Percentiles rank a stretch among this genome's conserved stretches.
Conservation (phyloP, 23 tunicate species). For the Oikopleura vanhoeffeni region DNA sequence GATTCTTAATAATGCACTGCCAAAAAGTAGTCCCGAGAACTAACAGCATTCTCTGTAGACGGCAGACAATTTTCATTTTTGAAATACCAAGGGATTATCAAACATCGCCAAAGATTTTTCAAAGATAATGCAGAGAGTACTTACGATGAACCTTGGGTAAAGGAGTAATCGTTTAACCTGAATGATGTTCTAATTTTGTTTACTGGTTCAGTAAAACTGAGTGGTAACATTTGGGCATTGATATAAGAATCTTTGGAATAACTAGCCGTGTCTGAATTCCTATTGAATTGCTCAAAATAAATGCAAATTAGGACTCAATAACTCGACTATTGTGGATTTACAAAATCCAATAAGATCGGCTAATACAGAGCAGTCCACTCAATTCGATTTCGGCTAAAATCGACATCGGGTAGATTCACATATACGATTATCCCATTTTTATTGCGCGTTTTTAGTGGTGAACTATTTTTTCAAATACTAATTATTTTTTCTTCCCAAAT, state of each 20-base stretch:
- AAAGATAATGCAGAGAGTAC: not conserved
- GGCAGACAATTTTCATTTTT: not conserved
- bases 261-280: not conserved
- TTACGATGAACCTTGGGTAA: not conserved
- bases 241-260: not conserved
- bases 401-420: too few species aligned
- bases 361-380: too few species aligned
- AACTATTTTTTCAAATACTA: too few species aligned
- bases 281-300: not conserved
- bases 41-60: not conserved
- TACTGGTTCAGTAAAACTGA: not conserved
- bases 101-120: not conserved
- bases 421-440: too few species aligned
- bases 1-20: conserved; percentile 15
- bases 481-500: too few species aligned
- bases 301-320: not conserved
- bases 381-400: too few species aligned
- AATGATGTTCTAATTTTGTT: not conserved
- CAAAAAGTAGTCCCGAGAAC: not conserved
- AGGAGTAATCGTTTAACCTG: not conserved
- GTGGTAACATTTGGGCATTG: not conserved
- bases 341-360: not conserved
- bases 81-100: not conserved
- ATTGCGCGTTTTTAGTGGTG: too few species aligned
- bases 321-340: not conserved